phyloP scores from a whole-genome alignment of 2,888 invertebrate species.

The Allolobophora icterica region DNA sequence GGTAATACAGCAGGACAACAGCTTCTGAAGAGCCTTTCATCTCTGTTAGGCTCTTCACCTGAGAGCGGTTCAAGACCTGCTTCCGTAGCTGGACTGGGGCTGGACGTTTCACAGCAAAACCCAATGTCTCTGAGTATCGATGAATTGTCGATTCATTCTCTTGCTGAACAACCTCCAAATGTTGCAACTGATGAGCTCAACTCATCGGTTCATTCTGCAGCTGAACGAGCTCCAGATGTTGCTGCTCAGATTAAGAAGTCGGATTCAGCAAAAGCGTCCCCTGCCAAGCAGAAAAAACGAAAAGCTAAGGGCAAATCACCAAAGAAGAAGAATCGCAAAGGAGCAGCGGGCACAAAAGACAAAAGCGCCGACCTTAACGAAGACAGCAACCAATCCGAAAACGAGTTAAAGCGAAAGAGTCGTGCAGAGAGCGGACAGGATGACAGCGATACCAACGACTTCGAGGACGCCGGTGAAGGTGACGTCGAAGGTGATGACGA shows the following conservation, averaged over 20 bases:
- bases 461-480: neutral
- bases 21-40: neutral
- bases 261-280: too few species aligned
- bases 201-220: too few species aligned
- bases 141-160: neutral
- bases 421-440: neutral
- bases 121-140: neutral
- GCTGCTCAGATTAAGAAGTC: neutral
- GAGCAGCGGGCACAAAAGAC: neutral
- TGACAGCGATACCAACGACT: neutral
- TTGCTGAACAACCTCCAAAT: neutral
- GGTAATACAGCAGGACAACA: neutral
- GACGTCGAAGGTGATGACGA: neutral
- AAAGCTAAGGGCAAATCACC: neutral
- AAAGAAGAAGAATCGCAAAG: neutral
- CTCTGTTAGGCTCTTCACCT: neutral
- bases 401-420: neutral
- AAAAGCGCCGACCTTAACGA: neutral
- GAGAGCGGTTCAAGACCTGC: neutral
- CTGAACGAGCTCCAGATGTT: neutral
- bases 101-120: neutral
- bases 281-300: neutral
- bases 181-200: too few species aligned
- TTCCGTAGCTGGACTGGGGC: neutral
- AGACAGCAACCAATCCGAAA: neutral